Percentiles rank a stretch among this genome's conserved stretches.
phyloP scores from a whole-genome alignment of 2,113 vertebrate species.

The Limnothrissa miodon region DNA sequence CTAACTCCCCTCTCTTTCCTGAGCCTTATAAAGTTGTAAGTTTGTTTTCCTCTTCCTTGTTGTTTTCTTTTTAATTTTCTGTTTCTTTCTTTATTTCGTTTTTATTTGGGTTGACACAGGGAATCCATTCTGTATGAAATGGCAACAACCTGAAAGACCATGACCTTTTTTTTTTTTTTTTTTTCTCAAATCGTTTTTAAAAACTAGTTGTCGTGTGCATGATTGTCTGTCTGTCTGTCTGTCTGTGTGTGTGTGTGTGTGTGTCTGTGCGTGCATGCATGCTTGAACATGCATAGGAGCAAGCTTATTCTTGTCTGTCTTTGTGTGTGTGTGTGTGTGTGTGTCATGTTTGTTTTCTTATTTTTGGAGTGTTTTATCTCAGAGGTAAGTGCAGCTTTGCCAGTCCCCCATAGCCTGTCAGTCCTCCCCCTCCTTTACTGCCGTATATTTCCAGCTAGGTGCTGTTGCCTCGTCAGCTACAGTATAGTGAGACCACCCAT shows the following conservation, averaged over 20 bases:
- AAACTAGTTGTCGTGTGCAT: not conserved
- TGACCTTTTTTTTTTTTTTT: constrained; percentile 7
- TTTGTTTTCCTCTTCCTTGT: constrained; percentile 47
- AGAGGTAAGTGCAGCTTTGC: constrained; percentile 45
- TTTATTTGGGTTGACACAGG: not conserved
- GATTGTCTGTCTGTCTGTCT: not conserved
- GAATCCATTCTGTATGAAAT: not conserved
- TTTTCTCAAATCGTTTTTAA: not conserved
- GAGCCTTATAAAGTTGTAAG: constrained; percentile 98
- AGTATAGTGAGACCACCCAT: not conserved
- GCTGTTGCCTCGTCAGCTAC: not conserved
- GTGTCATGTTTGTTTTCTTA: not conserved
- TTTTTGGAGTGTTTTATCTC: constrained; percentile 14
- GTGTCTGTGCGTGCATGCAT: not conserved
- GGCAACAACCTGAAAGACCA: constrained; percentile 3
- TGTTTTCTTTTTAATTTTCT: constrained; percentile 27
- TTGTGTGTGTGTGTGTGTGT: not conserved
- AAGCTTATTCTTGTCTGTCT: no score
- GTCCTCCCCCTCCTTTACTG: not conserved
- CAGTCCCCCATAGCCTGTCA: not conserved
- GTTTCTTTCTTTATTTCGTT: not conserved
- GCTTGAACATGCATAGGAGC: not conserved
- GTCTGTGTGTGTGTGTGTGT: not conserved
- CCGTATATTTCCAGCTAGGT: not conserved
- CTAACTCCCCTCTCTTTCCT: constrained; percentile 96